Percentiles rank a stretch among this genome's conserved stretches.
Conservation (phyloP, 2,888 invertebrate genomes). For the Auanema freiburgensis region DNA sequence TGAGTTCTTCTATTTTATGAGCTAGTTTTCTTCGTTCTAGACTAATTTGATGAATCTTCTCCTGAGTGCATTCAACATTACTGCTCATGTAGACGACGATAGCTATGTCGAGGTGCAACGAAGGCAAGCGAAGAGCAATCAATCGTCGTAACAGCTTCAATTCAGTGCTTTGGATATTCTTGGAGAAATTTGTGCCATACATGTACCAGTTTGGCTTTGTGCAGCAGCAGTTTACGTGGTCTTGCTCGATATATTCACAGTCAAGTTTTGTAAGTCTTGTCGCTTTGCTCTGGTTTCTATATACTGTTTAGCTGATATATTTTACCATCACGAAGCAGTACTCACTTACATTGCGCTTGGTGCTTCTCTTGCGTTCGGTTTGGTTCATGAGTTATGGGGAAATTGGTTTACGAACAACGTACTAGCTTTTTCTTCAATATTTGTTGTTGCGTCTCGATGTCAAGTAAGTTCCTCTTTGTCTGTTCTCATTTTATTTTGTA, state of each 20-base stretch:
- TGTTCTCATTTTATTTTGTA: background rate
- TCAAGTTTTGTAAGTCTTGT: constrained; percentile 32
- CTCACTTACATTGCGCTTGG: constrained; percentile 37
- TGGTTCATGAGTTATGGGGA: constrained; percentile 35
- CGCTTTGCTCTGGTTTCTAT: background rate
- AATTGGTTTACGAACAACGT: constrained; percentile 47
- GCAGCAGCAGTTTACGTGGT: constrained; percentile 44
- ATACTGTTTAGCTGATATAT: constrained; percentile 39
- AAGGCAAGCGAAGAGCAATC: no score
- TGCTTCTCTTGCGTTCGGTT: constrained; percentile 35
- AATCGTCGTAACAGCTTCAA: background rate
- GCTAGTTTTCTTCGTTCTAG: background rate
- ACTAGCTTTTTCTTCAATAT: constrained; percentile 42
- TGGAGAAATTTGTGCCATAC: constrained; percentile 50
- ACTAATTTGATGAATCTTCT: constrained; percentile 4
- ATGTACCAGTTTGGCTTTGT: constrained; percentile 49
- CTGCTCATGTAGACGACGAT: constrained; percentile 4
- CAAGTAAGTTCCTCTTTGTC: constrained; percentile 21
- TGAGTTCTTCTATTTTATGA: no score
- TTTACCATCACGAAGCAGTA: constrained; percentile 48
- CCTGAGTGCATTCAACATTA: constrained; percentile 9
- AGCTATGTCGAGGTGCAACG: no score
- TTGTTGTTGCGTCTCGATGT: constrained; percentile 42
- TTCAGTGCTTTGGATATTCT: constrained; percentile 40
- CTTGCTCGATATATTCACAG: constrained; percentile 39